Evolutionary conservation across 2,113 vertebrate species (phyloP), one percentile per base, ranked within the genome.

Genomic region (Neotragus moschatus): DNA sequence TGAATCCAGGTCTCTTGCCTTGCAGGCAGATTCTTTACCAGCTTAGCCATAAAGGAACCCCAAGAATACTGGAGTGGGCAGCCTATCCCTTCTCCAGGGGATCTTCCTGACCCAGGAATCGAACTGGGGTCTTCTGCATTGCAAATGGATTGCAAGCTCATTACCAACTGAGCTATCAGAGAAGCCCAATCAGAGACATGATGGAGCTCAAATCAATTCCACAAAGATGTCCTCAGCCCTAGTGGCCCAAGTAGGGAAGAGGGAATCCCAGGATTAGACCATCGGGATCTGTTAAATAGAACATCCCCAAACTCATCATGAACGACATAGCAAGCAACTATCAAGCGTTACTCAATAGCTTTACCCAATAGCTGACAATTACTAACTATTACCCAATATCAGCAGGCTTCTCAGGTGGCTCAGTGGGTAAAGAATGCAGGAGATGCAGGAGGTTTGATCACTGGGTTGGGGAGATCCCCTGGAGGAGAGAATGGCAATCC

Each of bases 1-100:
- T 5, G 0, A 73, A 73, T 36, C 66, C 21, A 70, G 66, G n/a
- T 13, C 10, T 73, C 21, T 36, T 0, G 0, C 19, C n/a, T 39
- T 39, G n/a, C 36, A 73, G 36, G 66, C 19, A 39, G 66, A 25
- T 73, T 73, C 66, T 73, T 73, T 39, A 73, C 5, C 21, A 39
- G 36, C 21, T 73, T 23, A 73, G 10, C 66, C 36, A 73, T 25
- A 73, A 66, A 23, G 10, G 36, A 39, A 73, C 21, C 66, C 19
- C 66, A 73, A 73, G 36, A 73, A 39, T 39, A 73, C 66, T 73
- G 66, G 66, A 39, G 66, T 39, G n/a, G 36, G 66, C 9, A 73
- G 36, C 19, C 36, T 39, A 73, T 39, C 66, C 36, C 36, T 39
- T 73, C 66, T 39, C 66, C 21, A 73, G 66, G 0, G 1, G 66